Evolutionary conservation across 1,140 invertebrate species (phyloP).

Genomic region (Drosophila busckii): DNA sequence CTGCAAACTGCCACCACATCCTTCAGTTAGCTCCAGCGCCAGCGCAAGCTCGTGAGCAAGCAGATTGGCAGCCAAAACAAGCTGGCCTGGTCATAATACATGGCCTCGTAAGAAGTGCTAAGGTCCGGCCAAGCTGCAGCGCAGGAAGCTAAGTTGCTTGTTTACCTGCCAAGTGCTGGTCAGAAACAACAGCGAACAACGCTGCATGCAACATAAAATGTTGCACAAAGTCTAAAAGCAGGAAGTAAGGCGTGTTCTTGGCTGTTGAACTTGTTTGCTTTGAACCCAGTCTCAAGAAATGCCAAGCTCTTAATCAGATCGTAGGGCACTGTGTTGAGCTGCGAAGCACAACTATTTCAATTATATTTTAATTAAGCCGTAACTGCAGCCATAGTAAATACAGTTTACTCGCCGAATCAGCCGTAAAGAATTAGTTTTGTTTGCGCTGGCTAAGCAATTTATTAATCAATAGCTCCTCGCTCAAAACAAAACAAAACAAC

Average conservation of each 20-base stretch:
- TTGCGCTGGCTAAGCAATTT: too few species aligned
- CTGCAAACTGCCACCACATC: not conserved
- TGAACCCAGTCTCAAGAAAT: conserved; percentile 10
- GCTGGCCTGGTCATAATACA: conserved; percentile 48
- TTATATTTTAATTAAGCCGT: too few species aligned
- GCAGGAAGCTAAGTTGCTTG: conserved; percentile 16
- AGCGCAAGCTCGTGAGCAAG: conserved; percentile 54
- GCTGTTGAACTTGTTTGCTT: conserved; percentile 9
- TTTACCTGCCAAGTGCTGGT: conserved; percentile 37
- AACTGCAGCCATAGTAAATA: too few species aligned
- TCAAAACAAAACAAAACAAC: too few species aligned
- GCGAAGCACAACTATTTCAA: too few species aligned
- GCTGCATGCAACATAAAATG: conserved; percentile 25
- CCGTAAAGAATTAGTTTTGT: too few species aligned
- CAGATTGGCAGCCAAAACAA: conserved; percentile 65
- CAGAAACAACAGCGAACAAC: conserved; percentile 19
- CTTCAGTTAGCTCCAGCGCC: not conserved
- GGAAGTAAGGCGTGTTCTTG: not conserved
- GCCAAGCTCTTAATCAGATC: conserved; percentile 28
- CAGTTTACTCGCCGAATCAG: too few species aligned
- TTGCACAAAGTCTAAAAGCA: conserved; percentile 20
- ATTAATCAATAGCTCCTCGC: too few species aligned
- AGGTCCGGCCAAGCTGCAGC: too few species aligned
- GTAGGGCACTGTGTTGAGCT: too few species aligned
- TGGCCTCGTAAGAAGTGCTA: conserved; percentile 47